A percentile compares a stretch with the other conserved stretches of the same genome.
phyloP scores from a whole-genome alignment of 2,797 vertebrate genomes.

The Falco peregrinus region DNA sequence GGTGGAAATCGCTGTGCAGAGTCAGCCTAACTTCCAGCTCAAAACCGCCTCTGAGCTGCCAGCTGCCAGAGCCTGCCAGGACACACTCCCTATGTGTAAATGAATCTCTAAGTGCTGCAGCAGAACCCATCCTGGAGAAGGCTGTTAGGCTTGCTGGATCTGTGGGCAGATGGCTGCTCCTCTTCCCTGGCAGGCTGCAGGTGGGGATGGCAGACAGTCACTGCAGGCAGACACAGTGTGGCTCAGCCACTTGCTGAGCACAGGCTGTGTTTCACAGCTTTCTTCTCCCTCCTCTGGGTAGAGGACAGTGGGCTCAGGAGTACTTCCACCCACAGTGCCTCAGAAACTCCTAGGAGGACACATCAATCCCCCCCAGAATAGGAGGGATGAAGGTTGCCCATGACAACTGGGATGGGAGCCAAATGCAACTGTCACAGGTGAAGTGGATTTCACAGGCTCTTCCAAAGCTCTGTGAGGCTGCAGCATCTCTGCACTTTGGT shows the following conservation, averaged over 20 bases:
- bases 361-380: not conserved
- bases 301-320: not conserved
- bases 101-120: not conserved
- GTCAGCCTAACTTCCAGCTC: not conserved
- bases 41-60: not conserved
- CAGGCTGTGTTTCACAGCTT: not conserved
- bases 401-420: not conserved
- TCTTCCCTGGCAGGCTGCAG: not conserved
- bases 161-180: not conserved
- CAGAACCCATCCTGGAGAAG: not conserved
- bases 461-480: too few species aligned
- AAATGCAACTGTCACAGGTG: too few species aligned
- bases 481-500: not conserved
- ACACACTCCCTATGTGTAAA: accelerated
- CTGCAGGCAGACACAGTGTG: not conserved
- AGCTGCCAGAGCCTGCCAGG: not conserved
- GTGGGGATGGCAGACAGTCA: not conserved
- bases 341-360: not conserved
- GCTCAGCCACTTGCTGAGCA: not conserved
- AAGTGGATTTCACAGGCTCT: not conserved
- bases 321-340: accelerated
- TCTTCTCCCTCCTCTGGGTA: not conserved
- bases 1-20: not conserved
- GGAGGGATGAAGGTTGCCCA: not conserved
- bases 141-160: not conserved